Evolutionary conservation across 2,797 vertebrate genomes (phyloP).

Genomic region (Lophotriccus pileatus): DNA sequence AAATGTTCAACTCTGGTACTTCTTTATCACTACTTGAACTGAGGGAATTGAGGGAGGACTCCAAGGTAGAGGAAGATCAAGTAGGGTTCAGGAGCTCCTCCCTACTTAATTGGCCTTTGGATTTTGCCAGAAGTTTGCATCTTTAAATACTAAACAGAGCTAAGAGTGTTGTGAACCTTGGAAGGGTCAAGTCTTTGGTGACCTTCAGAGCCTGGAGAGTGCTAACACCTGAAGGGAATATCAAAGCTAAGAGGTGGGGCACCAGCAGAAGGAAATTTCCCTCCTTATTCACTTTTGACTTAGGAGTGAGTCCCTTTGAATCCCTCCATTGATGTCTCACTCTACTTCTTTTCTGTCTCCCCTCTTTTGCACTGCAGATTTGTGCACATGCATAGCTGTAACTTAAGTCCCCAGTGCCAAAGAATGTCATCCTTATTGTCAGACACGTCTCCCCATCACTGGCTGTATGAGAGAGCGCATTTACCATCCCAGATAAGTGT

Average conservation of each 20-base stretch:
- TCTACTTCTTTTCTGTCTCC: background rate
- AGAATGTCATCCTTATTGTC: background rate
- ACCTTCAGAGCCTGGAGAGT: background rate
- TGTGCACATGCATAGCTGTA: background rate
- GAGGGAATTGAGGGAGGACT: background rate
- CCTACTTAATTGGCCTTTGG: background rate
- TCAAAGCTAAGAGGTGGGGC: rapidly evolving
- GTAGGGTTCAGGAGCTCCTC: background rate
- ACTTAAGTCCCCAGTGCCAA: background rate
- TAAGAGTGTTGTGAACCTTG: background rate
- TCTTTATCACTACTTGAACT: background rate
- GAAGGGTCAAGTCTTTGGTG: background rate
- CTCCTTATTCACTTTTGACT: background rate
- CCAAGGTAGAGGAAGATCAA: background rate
- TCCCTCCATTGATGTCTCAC: background rate
- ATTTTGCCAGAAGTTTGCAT: background rate
- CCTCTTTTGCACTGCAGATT: rapidly evolving
- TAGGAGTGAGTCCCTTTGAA: background rate
- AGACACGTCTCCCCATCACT: background rate
- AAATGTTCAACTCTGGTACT: background rate
- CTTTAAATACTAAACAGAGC: background rate
- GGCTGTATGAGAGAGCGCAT: background rate
- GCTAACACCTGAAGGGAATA: background rate
- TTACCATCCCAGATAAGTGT: background rate
- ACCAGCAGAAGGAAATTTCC: background rate